Conservation (phyloP, 2,797 vertebrate genomes). For the Xenentodon cancila region DNA sequence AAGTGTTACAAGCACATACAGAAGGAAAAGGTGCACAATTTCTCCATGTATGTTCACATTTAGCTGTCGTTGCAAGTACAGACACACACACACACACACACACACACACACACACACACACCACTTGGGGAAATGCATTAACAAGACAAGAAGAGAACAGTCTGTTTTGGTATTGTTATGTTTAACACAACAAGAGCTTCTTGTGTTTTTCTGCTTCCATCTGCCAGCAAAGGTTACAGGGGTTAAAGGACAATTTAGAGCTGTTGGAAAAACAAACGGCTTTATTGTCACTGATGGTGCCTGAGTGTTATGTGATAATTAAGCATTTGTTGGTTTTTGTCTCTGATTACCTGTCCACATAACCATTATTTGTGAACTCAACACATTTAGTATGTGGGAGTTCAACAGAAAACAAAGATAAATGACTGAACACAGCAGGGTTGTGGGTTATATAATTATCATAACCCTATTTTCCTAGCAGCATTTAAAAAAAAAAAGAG, state of each 20-base stretch:
- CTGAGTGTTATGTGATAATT: slow-evolving; percentile 39
- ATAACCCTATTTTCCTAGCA: slow-evolving; percentile 20
- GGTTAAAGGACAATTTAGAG: slow-evolving; percentile 52
- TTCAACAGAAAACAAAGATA: slow-evolving; percentile 17
- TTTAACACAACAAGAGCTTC: slow-evolving; percentile 26
- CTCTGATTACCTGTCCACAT: slow-evolving; percentile 32
- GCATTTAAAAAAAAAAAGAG: slow-evolving; percentile 25
- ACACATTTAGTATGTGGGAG: slow-evolving; percentile 50
- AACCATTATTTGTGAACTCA: slow-evolving; percentile 35
- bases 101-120: slow-evolving; percentile 3
- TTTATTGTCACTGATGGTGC: slow-evolving; percentile 45
- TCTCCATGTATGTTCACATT: background rate
- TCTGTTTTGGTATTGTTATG: slow-evolving; percentile 22
- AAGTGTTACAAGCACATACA: slow-evolving; percentile 46
- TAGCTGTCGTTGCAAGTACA: background rate
- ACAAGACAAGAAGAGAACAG: slow-evolving; percentile 1
- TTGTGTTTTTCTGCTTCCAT: slow-evolving; percentile 43
- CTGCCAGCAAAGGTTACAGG: slow-evolving; percentile 41
- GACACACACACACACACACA: slow-evolving; percentile 3
- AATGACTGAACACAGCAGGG: slow-evolving; percentile 28
- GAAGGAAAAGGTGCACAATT: background rate
- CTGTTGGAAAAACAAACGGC: slow-evolving; percentile 53
- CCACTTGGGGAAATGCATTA: slow-evolving; percentile 11
- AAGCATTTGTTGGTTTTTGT: slow-evolving; percentile 40
- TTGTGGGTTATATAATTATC: slow-evolving; percentile 53